Percentiles rank a stretch among this genome's conserved stretches.
phyloP scores from a whole-genome alignment of 2,113 vertebrate species.

The Otus sunia region DNA sequence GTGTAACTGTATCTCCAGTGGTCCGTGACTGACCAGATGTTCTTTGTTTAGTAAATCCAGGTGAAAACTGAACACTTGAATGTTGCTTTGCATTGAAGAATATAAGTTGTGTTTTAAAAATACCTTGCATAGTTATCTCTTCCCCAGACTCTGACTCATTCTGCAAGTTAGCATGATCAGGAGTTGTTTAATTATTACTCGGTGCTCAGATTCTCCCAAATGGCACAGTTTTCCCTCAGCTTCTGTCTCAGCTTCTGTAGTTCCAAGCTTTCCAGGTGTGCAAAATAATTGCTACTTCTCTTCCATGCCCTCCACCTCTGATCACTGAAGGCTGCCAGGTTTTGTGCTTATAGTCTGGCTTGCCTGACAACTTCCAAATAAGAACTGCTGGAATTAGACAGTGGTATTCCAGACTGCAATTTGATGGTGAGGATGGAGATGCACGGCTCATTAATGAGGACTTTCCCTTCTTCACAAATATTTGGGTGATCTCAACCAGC shows the following conservation, averaged over 20 bases:
- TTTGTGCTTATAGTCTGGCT: not conserved
- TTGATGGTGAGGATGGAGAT: not conserved
- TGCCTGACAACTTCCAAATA: not conserved
- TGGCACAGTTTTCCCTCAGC: not conserved
- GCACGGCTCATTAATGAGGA: not conserved
- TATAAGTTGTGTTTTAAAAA: not conserved
- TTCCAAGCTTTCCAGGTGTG: not conserved
- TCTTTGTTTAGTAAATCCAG: not conserved
- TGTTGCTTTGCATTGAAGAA: not conserved
- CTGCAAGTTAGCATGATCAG: not conserved
- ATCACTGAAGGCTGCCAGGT: not conserved
- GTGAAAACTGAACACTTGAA: not conserved
- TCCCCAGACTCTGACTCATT: not conserved
- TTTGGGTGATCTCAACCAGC: not conserved
- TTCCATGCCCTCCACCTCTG: not conserved
- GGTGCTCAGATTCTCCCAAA: not conserved
- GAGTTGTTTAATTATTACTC: not conserved
- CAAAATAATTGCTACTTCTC: not conserved
- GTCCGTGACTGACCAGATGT: not conserved
- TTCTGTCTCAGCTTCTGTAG: not conserved
- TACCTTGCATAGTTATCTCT: not conserved
- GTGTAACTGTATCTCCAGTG: not conserved
- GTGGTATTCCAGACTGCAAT: not conserved
- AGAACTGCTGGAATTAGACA: not conserved
- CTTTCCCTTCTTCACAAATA: not conserved